Conservation (phyloP, 2,113 vertebrate genomes). For the Lagopus leucura region DNA sequence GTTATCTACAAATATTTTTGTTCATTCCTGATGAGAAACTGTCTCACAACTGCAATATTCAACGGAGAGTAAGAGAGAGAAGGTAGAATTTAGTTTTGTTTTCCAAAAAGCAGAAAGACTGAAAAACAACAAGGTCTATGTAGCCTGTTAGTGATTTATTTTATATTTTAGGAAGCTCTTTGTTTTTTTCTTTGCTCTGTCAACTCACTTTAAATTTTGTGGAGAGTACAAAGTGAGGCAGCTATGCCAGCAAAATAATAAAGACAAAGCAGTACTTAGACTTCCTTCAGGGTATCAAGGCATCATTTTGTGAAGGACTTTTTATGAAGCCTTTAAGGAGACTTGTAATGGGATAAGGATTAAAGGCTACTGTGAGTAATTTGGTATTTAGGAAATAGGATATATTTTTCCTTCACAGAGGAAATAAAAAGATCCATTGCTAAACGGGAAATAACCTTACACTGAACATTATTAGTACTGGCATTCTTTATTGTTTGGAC, state of each 20-base stretch:
- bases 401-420: neutral
- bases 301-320: neutral
- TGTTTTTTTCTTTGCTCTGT: neutral
- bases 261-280: neutral
- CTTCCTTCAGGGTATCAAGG: neutral
- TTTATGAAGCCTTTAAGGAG: neutral
- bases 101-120: neutral
- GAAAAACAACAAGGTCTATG: neutral
- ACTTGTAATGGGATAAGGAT: neutral
- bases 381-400: neutral
- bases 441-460: neutral
- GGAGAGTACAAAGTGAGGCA: neutral
- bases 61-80: neutral
- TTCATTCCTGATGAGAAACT: neutral
- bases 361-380: neutral
- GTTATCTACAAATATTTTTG: neutral
- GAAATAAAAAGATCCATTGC: neutral
- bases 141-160: neutral
- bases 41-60: neutral
- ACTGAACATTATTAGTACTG: neutral
- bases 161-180: neutral
- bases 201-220: neutral
- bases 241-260: neutral
- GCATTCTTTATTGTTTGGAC: neutral
- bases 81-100: neutral